Conservation (phyloP, 2,797 vertebrate genomes). For the Oreortyx pictus region DNA sequence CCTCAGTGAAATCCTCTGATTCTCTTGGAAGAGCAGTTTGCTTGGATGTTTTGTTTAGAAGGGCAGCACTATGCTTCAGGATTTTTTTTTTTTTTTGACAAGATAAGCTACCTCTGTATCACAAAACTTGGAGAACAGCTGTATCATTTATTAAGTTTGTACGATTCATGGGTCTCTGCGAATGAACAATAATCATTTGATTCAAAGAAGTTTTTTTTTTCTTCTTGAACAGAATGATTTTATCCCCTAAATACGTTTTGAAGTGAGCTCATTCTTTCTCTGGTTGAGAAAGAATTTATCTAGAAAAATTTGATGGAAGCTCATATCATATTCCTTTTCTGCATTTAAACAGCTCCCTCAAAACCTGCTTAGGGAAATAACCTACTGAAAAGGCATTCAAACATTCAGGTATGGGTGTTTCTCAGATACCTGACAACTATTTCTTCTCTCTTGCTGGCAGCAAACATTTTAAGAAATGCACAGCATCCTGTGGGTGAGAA, state of each 20-base stretch:
- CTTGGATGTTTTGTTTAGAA: background rate
- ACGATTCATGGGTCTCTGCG: fast-evolving
- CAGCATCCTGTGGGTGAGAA: background rate
- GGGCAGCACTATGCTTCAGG: background rate
- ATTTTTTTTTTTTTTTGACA: background rate
- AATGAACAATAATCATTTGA: background rate
- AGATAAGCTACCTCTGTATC: background rate
- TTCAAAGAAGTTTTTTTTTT: background rate
- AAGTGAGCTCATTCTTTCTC: background rate
- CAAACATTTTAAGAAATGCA: background rate
- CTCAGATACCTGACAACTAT: background rate
- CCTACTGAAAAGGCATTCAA: background rate
- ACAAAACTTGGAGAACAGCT: background rate
- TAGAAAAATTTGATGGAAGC: background rate
- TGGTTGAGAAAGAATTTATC: background rate
- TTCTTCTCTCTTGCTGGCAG: background rate
- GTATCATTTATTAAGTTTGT: background rate
- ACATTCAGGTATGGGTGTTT: background rate
- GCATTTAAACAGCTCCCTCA: background rate
- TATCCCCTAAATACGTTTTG: background rate
- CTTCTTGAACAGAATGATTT: background rate
- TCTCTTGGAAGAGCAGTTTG: background rate
- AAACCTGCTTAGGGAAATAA: background rate
- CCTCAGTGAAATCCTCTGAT: background rate
- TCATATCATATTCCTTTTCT: background rate